phyloP scores from a whole-genome alignment of 2,888 invertebrate species.

The Autographa pulchrina region DNA sequence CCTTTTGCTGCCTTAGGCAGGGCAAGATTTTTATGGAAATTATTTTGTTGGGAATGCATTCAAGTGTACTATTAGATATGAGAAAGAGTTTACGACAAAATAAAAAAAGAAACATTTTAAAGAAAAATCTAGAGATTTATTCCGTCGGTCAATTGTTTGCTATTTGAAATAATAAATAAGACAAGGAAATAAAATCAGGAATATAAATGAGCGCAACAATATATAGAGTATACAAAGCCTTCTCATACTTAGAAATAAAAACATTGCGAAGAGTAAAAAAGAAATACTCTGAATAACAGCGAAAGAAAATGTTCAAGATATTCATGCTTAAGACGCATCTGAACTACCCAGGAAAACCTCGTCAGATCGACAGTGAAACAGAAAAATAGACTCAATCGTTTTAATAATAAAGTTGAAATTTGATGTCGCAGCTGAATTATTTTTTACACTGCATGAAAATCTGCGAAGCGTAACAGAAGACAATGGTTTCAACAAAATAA shows the following conservation, averaged over 20 bases:
- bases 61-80: conserved; percentile 8
- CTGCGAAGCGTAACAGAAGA: conserved; percentile 46
- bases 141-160: too few relatives aligned
- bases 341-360: conserved; percentile 44
- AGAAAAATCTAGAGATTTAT: too few relatives aligned
- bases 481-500: conserved; percentile 53
- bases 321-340: conserved; percentile 63
- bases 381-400: conserved; percentile 29
- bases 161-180: too few relatives aligned
- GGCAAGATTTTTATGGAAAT: conserved; percentile 33
- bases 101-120: neutral
- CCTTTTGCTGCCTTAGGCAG: conserved; percentile 43
- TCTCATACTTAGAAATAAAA: conserved; percentile 23
- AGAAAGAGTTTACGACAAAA: neutral
- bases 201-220: neutral
- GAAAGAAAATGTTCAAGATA: conserved; percentile 58
- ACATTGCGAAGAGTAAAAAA: conserved; percentile 21
- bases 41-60: conserved; percentile 32
- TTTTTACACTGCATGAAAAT: conserved; percentile 46
- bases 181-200: too few relatives aligned
- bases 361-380: conserved; percentile 21
- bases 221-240: neutral
- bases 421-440: neutral
- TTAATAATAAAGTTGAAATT: conserved; percentile 9
- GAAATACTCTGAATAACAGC: conserved; percentile 46